Base-by-base conservation (phyloP, 2,888 invertebrate genomes). In the Psylliodes chrysocephalus region DNA sequence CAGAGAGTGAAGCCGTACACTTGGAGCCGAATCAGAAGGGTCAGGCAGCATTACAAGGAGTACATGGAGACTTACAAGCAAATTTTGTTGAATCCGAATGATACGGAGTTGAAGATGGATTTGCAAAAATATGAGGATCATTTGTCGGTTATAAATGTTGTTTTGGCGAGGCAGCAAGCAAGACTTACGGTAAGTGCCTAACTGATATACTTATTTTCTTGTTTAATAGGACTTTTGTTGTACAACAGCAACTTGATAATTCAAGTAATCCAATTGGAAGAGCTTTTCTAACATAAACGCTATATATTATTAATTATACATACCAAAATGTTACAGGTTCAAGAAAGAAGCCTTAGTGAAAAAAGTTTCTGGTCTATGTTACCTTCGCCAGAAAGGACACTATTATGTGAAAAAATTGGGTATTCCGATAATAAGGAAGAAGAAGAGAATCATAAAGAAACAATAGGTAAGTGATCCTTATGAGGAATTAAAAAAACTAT, bases 101-200 rank as follows among this genome's bases (percentile, higher is more conserved):
- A 92, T 72, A 90, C 90, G 0, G 91, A 91, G 76, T 81, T 91
- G 62, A 90, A 90, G 78, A 73, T 90, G 65, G 91, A 92, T 76
- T 80, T 93, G 60, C 90, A 90, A 80, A 88, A 90, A 74, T 87
- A 90, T 64, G 93, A 94, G 80, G 92, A 93, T 70, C 86, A 85
- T 63, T 82, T 94, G 65, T 88, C 89, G 52, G 88, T 93, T 40
- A 83, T 90, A 49, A 91, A 91, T 60, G 90, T 94, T 18, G 87
- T 93, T 1, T 88, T 93, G 63, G 93, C 93, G 0, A 85, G 93
- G 67, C 91, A 92, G 76, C 90, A 93, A 67, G 92, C 93, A 3
- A 91, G 91, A 78, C 87, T 92, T 75, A 87, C 91, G 85, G 91
- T 91, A 76, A 72, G 76, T 70, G 12, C 30, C n/a, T 28, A 19